Evolutionary conservation across 2,888 invertebrate genomes (phyloP).

Genomic region (Sepioteuthis lessoniana): DNA sequence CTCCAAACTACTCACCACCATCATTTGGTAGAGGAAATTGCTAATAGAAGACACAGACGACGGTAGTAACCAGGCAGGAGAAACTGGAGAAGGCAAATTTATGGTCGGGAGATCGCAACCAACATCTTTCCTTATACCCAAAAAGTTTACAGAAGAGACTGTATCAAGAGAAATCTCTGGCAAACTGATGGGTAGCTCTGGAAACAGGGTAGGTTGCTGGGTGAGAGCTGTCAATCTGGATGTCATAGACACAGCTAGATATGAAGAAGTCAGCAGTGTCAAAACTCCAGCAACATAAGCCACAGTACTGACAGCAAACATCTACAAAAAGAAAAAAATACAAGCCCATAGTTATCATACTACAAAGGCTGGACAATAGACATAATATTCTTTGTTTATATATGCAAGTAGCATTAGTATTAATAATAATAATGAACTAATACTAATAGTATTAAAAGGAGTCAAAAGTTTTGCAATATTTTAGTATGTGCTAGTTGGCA

Average conservation of each 20-base stretch:
- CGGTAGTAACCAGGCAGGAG: neutral
- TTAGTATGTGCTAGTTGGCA: too few relatives aligned
- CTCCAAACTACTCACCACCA: neutral
- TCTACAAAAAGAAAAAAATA: slow-evolving; percentile 65
- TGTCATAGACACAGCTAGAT: slow-evolving; percentile 66
- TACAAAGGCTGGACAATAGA: neutral
- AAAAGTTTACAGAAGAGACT: neutral
- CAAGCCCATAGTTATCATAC: too few relatives aligned
- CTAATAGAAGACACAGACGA: neutral
- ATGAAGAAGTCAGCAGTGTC: slow-evolving; percentile 80
- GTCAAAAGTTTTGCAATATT: too few relatives aligned
- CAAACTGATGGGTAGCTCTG: neutral
- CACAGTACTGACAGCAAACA: slow-evolving; percentile 79
- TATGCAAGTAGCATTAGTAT: too few relatives aligned
- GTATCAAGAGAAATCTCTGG: neutral
- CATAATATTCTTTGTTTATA: too few relatives aligned
- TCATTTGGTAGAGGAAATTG: neutral
- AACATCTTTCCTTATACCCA: neutral
- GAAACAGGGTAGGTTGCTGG: neutral
- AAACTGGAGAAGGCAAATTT: neutral
- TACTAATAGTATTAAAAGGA: too few relatives aligned
- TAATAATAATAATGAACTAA: too few relatives aligned
- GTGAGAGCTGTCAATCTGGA: slow-evolving; percentile 56
- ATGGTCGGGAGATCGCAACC: neutral
- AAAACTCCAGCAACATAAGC: slow-evolving; percentile 80